Evolutionary conservation across 2,797 vertebrate genomes (phyloP), one percentile per base, ranked within the genome.

Genomic region (Ctenopoma kingsleyae): DNA sequence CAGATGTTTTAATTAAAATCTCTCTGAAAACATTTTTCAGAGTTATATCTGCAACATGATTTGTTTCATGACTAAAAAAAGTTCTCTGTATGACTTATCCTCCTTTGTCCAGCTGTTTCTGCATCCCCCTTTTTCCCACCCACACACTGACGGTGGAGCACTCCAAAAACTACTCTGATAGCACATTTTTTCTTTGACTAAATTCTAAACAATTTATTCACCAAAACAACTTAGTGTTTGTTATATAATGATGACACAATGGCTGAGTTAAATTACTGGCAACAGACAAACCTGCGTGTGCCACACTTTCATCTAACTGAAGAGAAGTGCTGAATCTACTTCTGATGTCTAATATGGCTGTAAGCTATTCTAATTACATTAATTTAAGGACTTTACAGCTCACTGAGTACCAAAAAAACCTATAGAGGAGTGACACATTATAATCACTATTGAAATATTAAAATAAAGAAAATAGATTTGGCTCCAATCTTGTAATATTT

Each of bases 101-200:
- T 75, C 36, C 25, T 56, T 64, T 73, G 67, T 76, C 50, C 78
- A 77, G 80, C 71, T 81, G 69, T 76, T 73, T 70, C 66, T 81
- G 57, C 54, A 67, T 52, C 75, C 66, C 16, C 35, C 52, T 13
- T 25, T 57, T 51, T 64, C 58, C 70, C 80, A 67, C 76, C 56
- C 81, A 83, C 78, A 76, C 64, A 78, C 60, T 48, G 57, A 59
- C 57, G 63, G 40, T 13, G 60, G 16, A 58, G 16, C 8, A 3
- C 70, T 67, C 56, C 64, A 67, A 44, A 71, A 71, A 27, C 57
- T 59, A 32, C 70, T 62, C 54, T 62, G 55, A 74, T 61, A 59
- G 69, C 62, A 58, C 59, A 35, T 46, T 43, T 13, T 49, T 17
- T 50, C 47, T 75, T 27, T 48, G 9, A 41, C 16, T 32, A 41